These are phyloP conservation scores for Petrolisthes manimaculis DNA, from an alignment of 2,888 invertebrate species.

Conservation along the genomic window DNA sequence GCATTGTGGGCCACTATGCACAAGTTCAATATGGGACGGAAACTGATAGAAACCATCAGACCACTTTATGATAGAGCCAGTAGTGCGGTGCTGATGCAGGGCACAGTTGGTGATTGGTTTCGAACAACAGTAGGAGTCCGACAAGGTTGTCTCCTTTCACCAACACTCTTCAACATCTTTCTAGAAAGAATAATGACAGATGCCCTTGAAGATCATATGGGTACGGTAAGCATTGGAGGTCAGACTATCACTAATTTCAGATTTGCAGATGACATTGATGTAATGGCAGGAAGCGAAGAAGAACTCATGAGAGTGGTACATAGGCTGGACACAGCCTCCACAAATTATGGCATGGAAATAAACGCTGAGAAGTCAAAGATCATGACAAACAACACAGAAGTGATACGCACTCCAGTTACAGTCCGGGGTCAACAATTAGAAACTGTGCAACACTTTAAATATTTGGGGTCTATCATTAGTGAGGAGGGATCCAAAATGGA, in stretches of 20 bases:
- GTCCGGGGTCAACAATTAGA: slow-evolving; percentile 1
- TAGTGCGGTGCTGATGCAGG: not conserved
- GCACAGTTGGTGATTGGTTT: not conserved
- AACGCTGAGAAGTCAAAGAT: not conserved
- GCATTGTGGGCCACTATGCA: slow-evolving; percentile 17
- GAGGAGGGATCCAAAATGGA: slow-evolving; percentile 7
- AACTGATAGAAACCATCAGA: not conserved
- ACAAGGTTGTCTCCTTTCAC: slow-evolving; percentile 10
- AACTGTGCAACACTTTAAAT: not conserved
- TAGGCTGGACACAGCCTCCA: not conserved
- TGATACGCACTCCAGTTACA: not conserved
- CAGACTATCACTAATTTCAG: not conserved
- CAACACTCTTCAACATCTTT: slow-evolving; percentile 22
- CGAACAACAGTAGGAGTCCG: not conserved
- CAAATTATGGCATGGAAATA: slow-evolving; percentile 20
- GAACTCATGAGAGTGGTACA: not conserved
- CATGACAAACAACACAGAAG: slow-evolving; percentile 6
- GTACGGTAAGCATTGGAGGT: not conserved
- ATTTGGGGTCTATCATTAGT: not conserved
- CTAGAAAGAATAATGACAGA: slow-evolving; percentile 13
- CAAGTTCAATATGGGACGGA: not conserved
- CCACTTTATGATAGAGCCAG: not conserved
- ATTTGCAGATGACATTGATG: slow-evolving; percentile 18
- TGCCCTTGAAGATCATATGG: slow-evolving; percentile 8
- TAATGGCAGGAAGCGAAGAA: slow-evolving; percentile 19